Percentiles rank a stretch among this genome's conserved stretches.
These are phyloP conservation scores for Habrosyne pyritoides DNA, from an alignment of 2,888 invertebrate genomes.

Conservation along the genomic window DNA sequence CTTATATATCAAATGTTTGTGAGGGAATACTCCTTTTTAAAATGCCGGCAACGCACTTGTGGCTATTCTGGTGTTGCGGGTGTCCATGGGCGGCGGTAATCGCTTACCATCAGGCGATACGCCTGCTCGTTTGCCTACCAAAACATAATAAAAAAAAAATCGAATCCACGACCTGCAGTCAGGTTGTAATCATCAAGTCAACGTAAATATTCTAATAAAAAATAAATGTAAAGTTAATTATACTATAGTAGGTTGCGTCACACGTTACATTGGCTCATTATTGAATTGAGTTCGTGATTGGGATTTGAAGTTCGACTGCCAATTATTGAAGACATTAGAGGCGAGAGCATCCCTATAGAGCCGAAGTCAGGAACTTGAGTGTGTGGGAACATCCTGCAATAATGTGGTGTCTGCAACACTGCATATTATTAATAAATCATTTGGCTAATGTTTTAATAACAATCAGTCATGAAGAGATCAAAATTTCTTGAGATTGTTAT, in stretches of 20 bases:
- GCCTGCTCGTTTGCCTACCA: too few relatives aligned
- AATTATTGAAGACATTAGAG: slow-evolving; percentile 71
- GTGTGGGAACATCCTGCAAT: slow-evolving; percentile 47
- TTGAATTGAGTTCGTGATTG: slow-evolving; percentile 48
- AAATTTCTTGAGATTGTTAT: not conserved
- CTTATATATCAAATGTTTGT: too few relatives aligned
- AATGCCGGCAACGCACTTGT: too few relatives aligned
- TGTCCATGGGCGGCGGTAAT: too few relatives aligned
- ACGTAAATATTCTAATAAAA: too few relatives aligned
- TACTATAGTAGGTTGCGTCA: slow-evolving; percentile 22
- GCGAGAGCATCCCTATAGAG: slow-evolving; percentile 57
- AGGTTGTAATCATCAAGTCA: too few relatives aligned
- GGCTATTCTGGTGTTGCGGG: too few relatives aligned
- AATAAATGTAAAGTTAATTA: slow-evolving; percentile 18
- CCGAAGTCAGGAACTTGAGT: slow-evolving; percentile 51
- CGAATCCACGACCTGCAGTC: too few relatives aligned
- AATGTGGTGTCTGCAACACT: slow-evolving; percentile 36
- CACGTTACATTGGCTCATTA: slow-evolving; percentile 32
- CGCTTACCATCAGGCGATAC: too few relatives aligned
- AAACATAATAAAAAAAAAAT: too few relatives aligned
- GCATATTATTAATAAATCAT: slow-evolving; percentile 14
- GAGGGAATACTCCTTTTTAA: too few relatives aligned
- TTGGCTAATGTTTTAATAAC: not conserved
- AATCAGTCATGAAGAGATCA: not conserved
- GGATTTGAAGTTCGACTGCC: slow-evolving; percentile 63